Base-by-base conservation (phyloP, 2,113 vertebrate genomes). In the Casuarius casuarius region DNA sequence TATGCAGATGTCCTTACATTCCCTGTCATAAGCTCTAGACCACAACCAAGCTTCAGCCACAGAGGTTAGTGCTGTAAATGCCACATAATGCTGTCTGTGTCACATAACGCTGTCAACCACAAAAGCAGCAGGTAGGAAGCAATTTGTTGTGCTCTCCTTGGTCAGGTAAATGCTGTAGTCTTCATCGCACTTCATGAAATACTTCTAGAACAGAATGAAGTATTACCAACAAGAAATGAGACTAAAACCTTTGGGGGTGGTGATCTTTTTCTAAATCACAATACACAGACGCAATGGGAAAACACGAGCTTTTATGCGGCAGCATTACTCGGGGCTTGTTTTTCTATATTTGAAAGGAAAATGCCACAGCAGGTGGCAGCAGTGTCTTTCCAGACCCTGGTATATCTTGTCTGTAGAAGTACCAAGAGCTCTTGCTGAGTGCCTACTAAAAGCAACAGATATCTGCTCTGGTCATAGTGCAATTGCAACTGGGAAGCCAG, bases 341-440 rank as follows among this genome's bases (percentile, higher is more conserved):
- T 61, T 93, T 70, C 26, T 44, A 23, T 44, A 16, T 72, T 72
- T 48, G 33, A 74, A 68, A 65, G 70, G 4, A 21, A 49, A 87
- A 54, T 6, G 29, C 22, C 73, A 76, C 89, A 84, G 90, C 73
- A 95, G 80, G 74, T 92, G 80, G 77, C 87, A 96, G 80, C 86
- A 94, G 58, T 66, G 77, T 8, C 56, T 87, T 85, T 82, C 38
- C 51, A 91, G 44, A 68, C 2, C 42, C 35, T 16, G 16, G 20
- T 46, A 42, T 54, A 35, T 40, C 17, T 31, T 26, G 18, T 31
- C 9, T 18, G 29, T 7, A 31, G 42, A 68, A 61, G 35, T 23
- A 26, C 7, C 4, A 38, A 51, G 48, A 54, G 35, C n/a, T 26
- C 49, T 73, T 35, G 28, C 18, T 40, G 49, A 72, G n/a, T 40